phyloP scores from a whole-genome alignment of 2,888 invertebrate genomes.

The Reticulitermes lucifugus region DNA sequence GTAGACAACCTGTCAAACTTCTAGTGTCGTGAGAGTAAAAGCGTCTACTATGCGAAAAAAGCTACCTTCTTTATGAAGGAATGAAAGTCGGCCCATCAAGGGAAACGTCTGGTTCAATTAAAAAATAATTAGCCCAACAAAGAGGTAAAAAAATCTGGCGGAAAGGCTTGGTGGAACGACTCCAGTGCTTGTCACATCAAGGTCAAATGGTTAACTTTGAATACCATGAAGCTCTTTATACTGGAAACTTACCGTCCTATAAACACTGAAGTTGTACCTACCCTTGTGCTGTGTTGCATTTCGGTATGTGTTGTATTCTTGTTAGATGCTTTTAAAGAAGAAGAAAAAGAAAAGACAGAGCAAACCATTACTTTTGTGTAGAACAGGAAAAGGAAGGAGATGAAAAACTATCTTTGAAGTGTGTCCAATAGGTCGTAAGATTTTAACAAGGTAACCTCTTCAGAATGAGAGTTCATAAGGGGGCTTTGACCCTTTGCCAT shows the following conservation, averaged over 20 bases:
- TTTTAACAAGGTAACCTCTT: conserved; percentile 47
- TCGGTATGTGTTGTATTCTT: neutral
- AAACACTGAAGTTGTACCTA: conserved; percentile 25
- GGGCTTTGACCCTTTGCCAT: conserved; percentile 37
- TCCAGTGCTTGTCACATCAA: neutral
- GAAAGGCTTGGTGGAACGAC: neutral
- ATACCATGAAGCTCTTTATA: neutral
- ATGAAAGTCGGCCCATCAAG: neutral
- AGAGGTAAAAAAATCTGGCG: neutral
- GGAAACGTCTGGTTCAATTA: neutral
- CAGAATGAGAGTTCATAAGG: conserved; percentile 22
- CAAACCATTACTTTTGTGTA: conserved; percentile 22
- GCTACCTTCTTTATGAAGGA: no score
- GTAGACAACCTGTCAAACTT: no score
- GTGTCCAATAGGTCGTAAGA: conserved; percentile 42
- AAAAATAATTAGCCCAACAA: neutral
- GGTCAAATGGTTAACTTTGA: conserved; percentile 3
- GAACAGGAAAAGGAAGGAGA: neutral
- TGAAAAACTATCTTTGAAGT: conserved; percentile 26
- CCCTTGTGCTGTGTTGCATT: neutral
- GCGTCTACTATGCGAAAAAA: no score
- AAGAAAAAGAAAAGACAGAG: neutral
- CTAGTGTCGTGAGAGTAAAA: no score
- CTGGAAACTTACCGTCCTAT: neutral
- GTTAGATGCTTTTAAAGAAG: neutral